These are phyloP conservation scores for Orthosia gracilis DNA, from an alignment of 2,888 invertebrate genomes.

Conservation along the genomic window DNA sequence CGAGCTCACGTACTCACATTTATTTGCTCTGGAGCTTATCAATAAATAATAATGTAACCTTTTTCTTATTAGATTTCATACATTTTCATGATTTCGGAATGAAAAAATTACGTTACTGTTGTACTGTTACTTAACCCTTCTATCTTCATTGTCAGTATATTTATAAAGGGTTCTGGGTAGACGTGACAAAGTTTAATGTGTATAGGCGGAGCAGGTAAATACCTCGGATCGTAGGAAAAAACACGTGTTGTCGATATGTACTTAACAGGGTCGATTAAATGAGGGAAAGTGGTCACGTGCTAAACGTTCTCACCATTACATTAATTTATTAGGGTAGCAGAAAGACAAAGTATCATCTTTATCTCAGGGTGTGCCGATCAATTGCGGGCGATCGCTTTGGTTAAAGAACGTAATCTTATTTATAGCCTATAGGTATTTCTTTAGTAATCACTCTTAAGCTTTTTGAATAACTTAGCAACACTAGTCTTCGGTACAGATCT, in stretches of 20 bases:
- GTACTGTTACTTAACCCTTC: not conserved
- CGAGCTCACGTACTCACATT: slow-evolving; percentile 30
- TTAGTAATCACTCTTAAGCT: slow-evolving; percentile 1
- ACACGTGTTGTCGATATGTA: slow-evolving; percentile 39
- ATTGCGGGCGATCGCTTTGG: slow-evolving; percentile 7
- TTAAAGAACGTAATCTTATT: slow-evolving; percentile 15
- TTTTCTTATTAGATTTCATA: slow-evolving; percentile 44
- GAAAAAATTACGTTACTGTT: slow-evolving; percentile 23
- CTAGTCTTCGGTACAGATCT: slow-evolving; percentile 11
- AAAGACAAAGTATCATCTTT: slow-evolving; percentile 45
- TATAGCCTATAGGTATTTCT: not conserved
- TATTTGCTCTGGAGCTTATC: slow-evolving; percentile 43
- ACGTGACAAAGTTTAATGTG: not conserved
- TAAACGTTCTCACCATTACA: slow-evolving; percentile 54
- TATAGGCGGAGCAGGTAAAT: slow-evolving; percentile 9
- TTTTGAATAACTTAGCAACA: slow-evolving; percentile 1
- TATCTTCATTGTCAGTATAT: slow-evolving; percentile 22
- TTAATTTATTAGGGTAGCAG: slow-evolving; percentile 52
- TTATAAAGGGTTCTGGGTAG: slow-evolving; percentile 2
- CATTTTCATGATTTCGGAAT: slow-evolving; percentile 32
- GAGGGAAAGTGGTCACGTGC: slow-evolving; percentile 44
- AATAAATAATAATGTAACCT: slow-evolving; percentile 54
- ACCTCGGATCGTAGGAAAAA: slow-evolving; percentile 7
- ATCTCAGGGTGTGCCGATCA: slow-evolving; percentile 16
- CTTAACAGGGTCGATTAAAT: slow-evolving; percentile 37